A percentile compares a stretch with the other conserved stretches of the same genome.
phyloP scores from a whole-genome alignment of 2,113 vertebrate species.

The Dryoscopus gambensis region DNA sequence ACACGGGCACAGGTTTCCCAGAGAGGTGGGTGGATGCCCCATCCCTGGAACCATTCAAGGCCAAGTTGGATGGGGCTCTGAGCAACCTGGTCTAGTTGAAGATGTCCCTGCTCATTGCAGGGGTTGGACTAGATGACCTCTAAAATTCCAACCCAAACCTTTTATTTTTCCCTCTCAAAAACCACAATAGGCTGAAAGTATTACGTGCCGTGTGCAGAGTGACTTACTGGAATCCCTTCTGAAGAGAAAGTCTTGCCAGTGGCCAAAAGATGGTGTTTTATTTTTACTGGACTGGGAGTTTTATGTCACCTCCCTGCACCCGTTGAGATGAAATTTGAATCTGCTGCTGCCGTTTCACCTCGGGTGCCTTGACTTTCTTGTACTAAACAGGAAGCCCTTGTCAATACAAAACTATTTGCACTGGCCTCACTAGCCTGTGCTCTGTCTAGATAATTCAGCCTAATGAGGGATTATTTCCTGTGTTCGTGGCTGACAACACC shows the following conservation, averaged over 20 bases:
- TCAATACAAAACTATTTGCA: background rate
- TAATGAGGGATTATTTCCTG: slow-evolving; percentile 20
- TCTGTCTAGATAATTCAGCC: background rate
- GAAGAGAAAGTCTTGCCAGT: background rate
- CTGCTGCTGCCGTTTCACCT: background rate
- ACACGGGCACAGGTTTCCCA: background rate
- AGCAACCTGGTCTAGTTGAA: background rate
- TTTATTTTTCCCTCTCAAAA: background rate
- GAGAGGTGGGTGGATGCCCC: background rate
- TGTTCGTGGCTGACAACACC: slow-evolving; percentile 4
- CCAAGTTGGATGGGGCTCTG: background rate
- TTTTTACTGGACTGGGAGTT: background rate
- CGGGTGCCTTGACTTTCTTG: background rate
- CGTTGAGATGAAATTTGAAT: background rate
- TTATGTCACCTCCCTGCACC: background rate
- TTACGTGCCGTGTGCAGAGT: background rate
- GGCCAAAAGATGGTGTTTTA: background rate
- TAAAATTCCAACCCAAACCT: background rate
- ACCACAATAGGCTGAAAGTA: background rate
- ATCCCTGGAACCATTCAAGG: background rate
- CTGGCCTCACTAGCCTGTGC: background rate
- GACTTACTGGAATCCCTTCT: background rate
- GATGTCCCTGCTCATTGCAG: background rate
- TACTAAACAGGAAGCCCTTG: background rate
- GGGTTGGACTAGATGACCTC: background rate